These are phyloP conservation scores for Pseudachorutes palmiensis DNA, from an alignment of 1,140 invertebrate genomes.

Conservation along the genomic window DNA sequence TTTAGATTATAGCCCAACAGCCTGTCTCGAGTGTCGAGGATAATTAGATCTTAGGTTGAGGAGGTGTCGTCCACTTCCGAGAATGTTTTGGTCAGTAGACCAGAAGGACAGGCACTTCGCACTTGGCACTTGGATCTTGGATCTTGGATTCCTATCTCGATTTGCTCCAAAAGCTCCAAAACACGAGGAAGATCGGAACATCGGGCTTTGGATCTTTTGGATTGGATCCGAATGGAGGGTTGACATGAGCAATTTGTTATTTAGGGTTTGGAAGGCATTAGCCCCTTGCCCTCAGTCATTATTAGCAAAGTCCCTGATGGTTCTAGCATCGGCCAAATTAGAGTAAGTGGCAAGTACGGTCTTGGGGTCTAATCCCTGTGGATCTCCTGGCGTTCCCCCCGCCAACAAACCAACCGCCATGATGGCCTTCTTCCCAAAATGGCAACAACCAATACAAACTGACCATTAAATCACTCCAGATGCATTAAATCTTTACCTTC, in stretches of 20 bases:
- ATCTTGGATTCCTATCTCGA: too few relatives aligned
- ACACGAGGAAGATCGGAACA: background rate
- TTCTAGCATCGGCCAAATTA: background rate
- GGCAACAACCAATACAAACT: background rate
- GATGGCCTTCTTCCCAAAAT: too few relatives aligned
- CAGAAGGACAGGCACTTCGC: too few relatives aligned
- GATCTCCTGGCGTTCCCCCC: too few relatives aligned
- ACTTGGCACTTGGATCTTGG: too few relatives aligned
- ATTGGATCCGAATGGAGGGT: background rate
- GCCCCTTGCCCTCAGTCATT: background rate
- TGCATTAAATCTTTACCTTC: too few relatives aligned
- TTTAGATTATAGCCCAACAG: too few relatives aligned
- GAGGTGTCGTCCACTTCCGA: too few relatives aligned
- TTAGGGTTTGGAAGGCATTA: background rate
- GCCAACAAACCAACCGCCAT: background rate
- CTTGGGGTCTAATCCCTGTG: background rate
- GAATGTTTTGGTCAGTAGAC: too few relatives aligned
- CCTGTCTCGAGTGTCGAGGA: too few relatives aligned
- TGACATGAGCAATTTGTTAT: constrained; percentile 2
- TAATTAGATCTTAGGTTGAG: too few relatives aligned
- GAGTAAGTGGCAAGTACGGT: background rate
- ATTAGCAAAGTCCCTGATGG: background rate
- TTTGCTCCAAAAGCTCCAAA: background rate
- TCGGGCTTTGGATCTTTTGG: background rate
- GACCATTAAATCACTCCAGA: constrained; percentile 1